Conservation (phyloP, 2,797 vertebrate genomes). For the Lycodopsis pacificus region DNA sequence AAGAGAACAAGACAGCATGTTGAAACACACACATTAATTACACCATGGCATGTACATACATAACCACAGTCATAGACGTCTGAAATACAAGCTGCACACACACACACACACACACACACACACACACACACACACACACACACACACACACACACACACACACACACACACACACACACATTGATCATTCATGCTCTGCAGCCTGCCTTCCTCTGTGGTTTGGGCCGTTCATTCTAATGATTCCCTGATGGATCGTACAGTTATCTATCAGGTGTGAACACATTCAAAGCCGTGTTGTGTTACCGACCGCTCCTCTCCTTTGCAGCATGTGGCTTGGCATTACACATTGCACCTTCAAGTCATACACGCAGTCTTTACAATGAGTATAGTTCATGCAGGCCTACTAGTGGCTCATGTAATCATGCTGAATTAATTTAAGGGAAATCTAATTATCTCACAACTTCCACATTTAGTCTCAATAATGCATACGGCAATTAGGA, state of each 20-base stretch:
- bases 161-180: conserved; percentile 14
- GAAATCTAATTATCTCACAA: too few species aligned
- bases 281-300: not conserved
- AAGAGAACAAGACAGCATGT: conserved; percentile 8
- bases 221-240: not conserved
- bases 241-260: conserved; percentile 7
- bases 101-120: conserved; percentile 15
- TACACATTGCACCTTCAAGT: too few species aligned
- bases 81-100: conserved; percentile 23
- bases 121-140: conserved; percentile 16
- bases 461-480: too few species aligned
- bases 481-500: too few species aligned
- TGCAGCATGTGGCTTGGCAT: too few species aligned
- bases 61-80: not conserved
- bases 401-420: too few species aligned
- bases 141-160: not conserved
- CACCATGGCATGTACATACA: conserved; percentile 1
- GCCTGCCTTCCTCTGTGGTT: not conserved
- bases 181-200: conserved; percentile 12
- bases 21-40: conserved; percentile 27
- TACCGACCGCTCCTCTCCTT: not conserved
- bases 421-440: too few species aligned
- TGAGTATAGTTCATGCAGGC: too few species aligned
- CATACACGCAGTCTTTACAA: not conserved
- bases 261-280: conserved; percentile 1